Evolutionary conservation across 2,888 invertebrate species (phyloP).

Genomic region (Agriopis leucophaearia): DNA sequence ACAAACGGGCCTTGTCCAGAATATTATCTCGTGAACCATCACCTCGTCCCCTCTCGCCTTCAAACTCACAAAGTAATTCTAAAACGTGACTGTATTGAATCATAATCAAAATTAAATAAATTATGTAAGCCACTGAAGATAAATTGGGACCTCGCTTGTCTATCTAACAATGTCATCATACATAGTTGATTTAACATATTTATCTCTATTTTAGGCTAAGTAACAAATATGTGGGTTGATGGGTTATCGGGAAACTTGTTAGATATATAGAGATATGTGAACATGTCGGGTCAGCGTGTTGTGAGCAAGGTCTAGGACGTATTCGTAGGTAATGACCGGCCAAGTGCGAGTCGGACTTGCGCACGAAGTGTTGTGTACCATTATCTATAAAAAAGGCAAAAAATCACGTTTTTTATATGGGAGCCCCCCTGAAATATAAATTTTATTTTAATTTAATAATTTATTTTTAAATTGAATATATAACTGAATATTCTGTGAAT

Average conservation of each 20-base stretch:
- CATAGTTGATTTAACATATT: slow-evolving; percentile 13
- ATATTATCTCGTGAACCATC: background rate
- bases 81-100: background rate
- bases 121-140: slow-evolving; percentile 23
- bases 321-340: background rate
- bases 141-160: slow-evolving; percentile 11
- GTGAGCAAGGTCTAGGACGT: slow-evolving; percentile 14
- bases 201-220: slow-evolving; percentile 30
- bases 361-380: too few relatives aligned
- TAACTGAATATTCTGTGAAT: too few relatives aligned
- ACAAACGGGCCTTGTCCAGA: background rate
- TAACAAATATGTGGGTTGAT: slow-evolving; percentile 23
- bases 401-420: too few relatives aligned
- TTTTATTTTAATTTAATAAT: too few relatives aligned
- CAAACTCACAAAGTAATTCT: slow-evolving; percentile 5
- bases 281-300: slow-evolving; percentile 21
- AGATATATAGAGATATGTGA: slow-evolving; percentile 25
- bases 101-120: slow-evolving; percentile 9
- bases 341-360: too few relatives aligned
- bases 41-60: background rate
- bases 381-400: too few relatives aligned
- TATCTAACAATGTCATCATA: slow-evolving; percentile 23
- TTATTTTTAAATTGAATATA: too few relatives aligned
- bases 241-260: slow-evolving; percentile 42
- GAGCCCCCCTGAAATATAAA: too few relatives aligned